phyloP scores from a whole-genome alignment of 2,113 vertebrate genomes.

The Gallinago paraguaiae region DNA sequence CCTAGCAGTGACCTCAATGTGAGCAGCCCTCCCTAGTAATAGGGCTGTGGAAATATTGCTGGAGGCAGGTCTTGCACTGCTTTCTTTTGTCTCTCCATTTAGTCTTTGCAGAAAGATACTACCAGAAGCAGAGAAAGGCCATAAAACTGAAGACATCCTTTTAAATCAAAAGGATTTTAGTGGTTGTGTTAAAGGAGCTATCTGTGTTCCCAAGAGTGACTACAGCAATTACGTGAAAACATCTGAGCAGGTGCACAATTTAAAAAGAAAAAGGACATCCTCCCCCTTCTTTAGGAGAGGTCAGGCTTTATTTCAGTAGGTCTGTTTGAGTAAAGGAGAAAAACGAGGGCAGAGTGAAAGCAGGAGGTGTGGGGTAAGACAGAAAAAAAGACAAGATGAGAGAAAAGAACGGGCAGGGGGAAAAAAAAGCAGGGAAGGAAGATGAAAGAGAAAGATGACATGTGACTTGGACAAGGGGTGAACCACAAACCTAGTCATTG shows the following conservation, averaged over 20 bases:
- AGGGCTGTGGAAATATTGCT: conserved; percentile 48
- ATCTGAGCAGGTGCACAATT: conserved; percentile 20
- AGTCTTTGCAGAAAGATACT: conserved; percentile 18
- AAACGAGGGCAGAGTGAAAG: background rate
- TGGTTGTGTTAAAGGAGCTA: conserved; percentile 1
- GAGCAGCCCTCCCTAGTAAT: conserved; percentile 1
- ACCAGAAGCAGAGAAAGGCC: conserved; percentile 27
- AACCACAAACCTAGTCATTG: conserved; percentile 26
- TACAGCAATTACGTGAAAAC: conserved; percentile 20
- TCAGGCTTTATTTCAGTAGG: conserved; percentile 1
- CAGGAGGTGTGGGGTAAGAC: background rate
- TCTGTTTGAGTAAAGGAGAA: conserved; percentile 3
- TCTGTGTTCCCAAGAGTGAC: background rate
- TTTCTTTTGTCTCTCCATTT: conserved; percentile 47
- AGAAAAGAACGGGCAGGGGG: background rate
- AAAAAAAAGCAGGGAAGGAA: background rate
- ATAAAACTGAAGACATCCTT: conserved; percentile 13
- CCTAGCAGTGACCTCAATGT: background rate
- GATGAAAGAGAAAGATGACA: conserved; percentile 17
- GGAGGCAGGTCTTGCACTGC: conserved; percentile 7
- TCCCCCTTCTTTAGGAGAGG: background rate
- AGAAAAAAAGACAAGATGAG: background rate
- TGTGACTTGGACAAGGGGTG: conserved; percentile 4
- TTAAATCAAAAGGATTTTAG: conserved; percentile 57
- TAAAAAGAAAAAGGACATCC: conserved; percentile 1